A percentile compares a stretch with the other conserved stretches of the same genome.
These are phyloP conservation scores for Pongo pygmaeus DNA, from an alignment of 2,113 vertebrate genomes.

Conservation along the genomic window DNA sequence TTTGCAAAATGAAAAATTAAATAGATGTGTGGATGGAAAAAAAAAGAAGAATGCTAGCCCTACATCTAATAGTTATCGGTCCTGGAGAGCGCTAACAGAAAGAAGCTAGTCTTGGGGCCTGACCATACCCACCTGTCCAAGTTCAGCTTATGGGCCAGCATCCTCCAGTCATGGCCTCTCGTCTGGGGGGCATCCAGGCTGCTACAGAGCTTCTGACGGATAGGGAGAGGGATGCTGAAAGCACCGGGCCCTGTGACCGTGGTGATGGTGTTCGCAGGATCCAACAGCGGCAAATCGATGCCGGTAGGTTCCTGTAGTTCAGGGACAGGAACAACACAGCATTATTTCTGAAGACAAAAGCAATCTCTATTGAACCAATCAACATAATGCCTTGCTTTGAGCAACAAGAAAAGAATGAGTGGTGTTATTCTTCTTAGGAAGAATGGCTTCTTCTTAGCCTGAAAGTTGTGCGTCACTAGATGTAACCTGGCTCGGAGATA, in stretches of 20 bases:
- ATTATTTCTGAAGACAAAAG: constrained; percentile 48
- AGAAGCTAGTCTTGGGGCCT: not conserved
- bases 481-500: not conserved
- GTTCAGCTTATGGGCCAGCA: constrained; percentile 97
- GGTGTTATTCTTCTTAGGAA: constrained; percentile 17
- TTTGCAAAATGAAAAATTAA: not conserved
- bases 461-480: not conserved
- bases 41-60: not conserved
- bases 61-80: not conserved
- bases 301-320: constrained; percentile 90
- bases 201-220: constrained; percentile 97
- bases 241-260: constrained; percentile 93
- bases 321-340: not conserved
- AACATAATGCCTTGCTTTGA: not conserved
- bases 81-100: not conserved
- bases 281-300: constrained; percentile 93
- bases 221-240: constrained; percentile 97
- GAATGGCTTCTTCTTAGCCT: not conserved
- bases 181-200: constrained; percentile 97
- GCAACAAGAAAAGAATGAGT: not conserved
- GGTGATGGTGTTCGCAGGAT: constrained; percentile 92
- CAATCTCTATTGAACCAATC: not conserved
- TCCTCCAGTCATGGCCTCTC: constrained; percentile 97
- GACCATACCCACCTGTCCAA: constrained; percentile 91
- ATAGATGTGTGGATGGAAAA: not conserved